Percentiles rank a stretch among this genome's conserved stretches.
Evolutionary conservation across 2,888 invertebrate genomes (phyloP).

Genomic region (Eupithecia pulchellata): DNA sequence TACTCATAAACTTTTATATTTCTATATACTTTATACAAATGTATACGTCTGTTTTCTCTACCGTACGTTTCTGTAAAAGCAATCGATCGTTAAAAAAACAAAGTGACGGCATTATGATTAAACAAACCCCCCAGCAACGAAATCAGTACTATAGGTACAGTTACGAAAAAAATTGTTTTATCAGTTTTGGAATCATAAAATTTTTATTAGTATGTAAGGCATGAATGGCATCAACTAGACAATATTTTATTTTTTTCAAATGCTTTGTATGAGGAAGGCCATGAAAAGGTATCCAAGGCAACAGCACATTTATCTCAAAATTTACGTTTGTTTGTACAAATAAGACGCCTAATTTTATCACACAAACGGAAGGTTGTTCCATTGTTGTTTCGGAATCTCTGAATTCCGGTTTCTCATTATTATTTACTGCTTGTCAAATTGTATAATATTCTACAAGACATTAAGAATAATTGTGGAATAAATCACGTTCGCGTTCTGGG

Average conservation of each 20-base stretch:
- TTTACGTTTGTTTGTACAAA: conserved; percentile 12
- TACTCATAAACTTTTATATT: too few species aligned
- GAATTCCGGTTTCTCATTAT: conserved; percentile 40
- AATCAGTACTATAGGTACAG: neutral
- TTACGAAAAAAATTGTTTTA: neutral
- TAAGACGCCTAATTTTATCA: conserved; percentile 28
- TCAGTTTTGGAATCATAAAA: neutral
- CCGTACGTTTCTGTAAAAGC: neutral
- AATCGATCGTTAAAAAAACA: neutral
- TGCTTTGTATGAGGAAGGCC: conserved; percentile 5
- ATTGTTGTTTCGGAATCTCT: conserved; percentile 39
- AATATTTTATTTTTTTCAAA: neutral
- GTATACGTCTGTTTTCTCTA: neutral
- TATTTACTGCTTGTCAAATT: conserved; percentile 41
- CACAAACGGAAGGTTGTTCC: conserved; percentile 38
- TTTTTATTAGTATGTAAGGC: neutral
- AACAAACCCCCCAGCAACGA: neutral
- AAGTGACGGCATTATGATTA: neutral
- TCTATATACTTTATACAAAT: neutral
- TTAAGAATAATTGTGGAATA: conserved; percentile 29
- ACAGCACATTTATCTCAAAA: conserved; percentile 21
- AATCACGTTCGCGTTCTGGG: conserved; percentile 20
- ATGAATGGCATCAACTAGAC: neutral
- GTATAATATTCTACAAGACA: conserved; percentile 33
- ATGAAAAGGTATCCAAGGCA: conserved; percentile 22